Percentiles rank a stretch among this genome's conserved stretches.
These are phyloP conservation scores for Trogon melanurus DNA, from an alignment of 2,113 vertebrate genomes.

Conservation along the genomic window DNA sequence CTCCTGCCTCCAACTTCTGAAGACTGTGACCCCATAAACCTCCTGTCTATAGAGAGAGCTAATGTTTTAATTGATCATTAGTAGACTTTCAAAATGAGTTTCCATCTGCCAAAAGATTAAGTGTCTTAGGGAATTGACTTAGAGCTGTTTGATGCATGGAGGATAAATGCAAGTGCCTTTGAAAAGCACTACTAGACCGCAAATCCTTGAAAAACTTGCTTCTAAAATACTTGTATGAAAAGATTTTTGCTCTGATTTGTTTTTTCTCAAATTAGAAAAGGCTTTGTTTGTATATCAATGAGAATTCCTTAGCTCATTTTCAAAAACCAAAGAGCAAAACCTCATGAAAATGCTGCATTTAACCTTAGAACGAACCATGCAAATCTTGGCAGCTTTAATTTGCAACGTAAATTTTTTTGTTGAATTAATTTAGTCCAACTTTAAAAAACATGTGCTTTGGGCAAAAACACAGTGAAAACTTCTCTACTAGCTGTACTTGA, in stretches of 20 bases:
- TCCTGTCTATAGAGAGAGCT: conserved; percentile 38
- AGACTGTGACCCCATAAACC: conserved; percentile 23
- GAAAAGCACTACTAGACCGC: conserved; percentile 1
- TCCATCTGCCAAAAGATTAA: conserved; percentile 61
- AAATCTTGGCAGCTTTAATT: not conserved
- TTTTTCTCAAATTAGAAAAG: not conserved
- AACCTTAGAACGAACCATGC: not conserved
- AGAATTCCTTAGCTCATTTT: not conserved
- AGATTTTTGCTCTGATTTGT: not conserved
- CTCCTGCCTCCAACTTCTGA: conserved; percentile 25
- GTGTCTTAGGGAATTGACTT: conserved; percentile 40
- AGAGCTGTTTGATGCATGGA: conserved; percentile 1
- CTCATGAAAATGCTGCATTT: not conserved
- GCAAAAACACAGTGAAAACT: not conserved
- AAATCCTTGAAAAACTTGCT: conserved; percentile 19
- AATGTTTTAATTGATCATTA: conserved; percentile 65
- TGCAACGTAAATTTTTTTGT: not conserved
- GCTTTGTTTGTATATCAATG: not conserved
- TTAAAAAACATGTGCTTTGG: not conserved
- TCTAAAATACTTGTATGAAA: conserved; percentile 5
- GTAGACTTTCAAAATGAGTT: conserved; percentile 43
- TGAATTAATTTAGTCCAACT: not conserved
- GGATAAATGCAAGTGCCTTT: conserved; percentile 25
- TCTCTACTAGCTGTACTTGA: not conserved
- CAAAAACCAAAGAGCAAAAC: not conserved